phyloP scores from a whole-genome alignment of 2,888 invertebrate species.

The Chrysodeixis includens region DNA sequence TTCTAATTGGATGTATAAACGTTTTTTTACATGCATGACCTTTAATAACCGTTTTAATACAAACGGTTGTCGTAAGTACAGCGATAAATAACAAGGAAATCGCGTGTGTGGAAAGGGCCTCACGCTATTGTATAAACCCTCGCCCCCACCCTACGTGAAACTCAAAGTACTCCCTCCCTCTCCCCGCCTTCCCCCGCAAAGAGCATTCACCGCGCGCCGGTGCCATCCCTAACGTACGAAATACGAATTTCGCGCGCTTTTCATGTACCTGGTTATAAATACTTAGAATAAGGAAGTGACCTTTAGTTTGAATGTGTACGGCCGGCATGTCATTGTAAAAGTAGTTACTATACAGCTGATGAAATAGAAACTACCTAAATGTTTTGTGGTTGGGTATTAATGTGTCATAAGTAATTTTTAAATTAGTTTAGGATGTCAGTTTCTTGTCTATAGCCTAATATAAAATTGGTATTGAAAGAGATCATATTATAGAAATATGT shows the following conservation, averaged over 20 bases:
- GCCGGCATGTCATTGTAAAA: conserved; percentile 9
- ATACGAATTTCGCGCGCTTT: conserved; percentile 45
- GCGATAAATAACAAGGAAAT: conserved; percentile 23
- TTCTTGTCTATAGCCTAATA: background rate
- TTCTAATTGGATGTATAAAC: background rate
- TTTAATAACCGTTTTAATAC: conserved; percentile 15
- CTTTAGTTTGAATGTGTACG: conserved; percentile 15
- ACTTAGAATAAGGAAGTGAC: conserved; percentile 34
- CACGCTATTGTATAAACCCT: conserved; percentile 31
- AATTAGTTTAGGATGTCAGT: background rate
- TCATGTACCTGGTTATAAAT: conserved; percentile 13
- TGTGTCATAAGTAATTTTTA: background rate
- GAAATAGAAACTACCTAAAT: background rate
- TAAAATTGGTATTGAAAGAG: too few species aligned
- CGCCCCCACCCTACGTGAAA: background rate
- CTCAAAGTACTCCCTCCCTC: too few species aligned
- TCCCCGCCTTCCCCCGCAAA: conserved; percentile 9
- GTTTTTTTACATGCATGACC: background rate
- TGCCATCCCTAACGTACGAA: conserved; percentile 22
- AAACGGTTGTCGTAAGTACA: conserved; percentile 13
- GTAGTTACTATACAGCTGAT: conserved; percentile 7
- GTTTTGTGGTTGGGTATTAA: background rate
- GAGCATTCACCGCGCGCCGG: conserved; percentile 37
- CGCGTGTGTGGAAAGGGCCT: conserved; percentile 33
- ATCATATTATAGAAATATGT: too few species aligned